phyloP scores from a whole-genome alignment of 2,888 invertebrate genomes.

The Baccha elongata region DNA sequence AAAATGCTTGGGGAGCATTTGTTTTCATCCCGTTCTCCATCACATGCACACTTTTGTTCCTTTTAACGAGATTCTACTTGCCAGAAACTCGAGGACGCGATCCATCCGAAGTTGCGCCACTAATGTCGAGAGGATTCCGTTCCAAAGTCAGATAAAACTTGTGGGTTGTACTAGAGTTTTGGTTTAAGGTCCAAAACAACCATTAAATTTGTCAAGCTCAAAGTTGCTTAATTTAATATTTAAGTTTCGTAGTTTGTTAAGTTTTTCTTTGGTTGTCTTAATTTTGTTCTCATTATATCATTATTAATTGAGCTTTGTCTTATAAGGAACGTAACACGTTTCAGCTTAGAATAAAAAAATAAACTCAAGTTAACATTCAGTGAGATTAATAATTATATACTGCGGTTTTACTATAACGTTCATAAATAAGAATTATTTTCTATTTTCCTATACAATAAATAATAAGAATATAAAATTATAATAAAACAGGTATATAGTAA shows the following conservation, averaged over 20 bases:
- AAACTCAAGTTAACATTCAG: neutral
- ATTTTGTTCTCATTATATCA: conserved; percentile 13
- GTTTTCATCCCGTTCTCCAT: conserved; percentile 90
- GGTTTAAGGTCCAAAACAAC: neutral
- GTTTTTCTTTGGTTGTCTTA: neutral
- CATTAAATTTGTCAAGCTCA: conserved; percentile 39
- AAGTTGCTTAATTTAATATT: conserved; percentile 16
- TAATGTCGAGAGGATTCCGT: conserved; percentile 86
- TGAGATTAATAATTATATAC: neutral
- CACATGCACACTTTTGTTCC: conserved; percentile 79
- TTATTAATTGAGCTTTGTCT: neutral
- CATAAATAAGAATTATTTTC: neutral
- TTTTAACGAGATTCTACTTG: conserved; percentile 85
- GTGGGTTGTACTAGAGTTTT: neutral
- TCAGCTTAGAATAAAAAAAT: too few species aligned
- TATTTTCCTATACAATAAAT: neutral
- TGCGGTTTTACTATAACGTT: neutral
- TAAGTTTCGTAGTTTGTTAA: neutral
- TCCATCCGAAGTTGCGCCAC: conserved; percentile 85
- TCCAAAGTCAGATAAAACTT: conserved; percentile 81
- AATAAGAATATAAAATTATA: too few species aligned
- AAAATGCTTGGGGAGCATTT: conserved; percentile 86
- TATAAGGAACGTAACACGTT: too few species aligned
- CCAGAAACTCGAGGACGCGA: conserved; percentile 90
- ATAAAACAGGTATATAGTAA: too few species aligned